Percentiles rank a stretch among this genome's conserved stretches.
Conservation (phyloP, 2,797 vertebrate species). For the Sus cebifrons region DNA sequence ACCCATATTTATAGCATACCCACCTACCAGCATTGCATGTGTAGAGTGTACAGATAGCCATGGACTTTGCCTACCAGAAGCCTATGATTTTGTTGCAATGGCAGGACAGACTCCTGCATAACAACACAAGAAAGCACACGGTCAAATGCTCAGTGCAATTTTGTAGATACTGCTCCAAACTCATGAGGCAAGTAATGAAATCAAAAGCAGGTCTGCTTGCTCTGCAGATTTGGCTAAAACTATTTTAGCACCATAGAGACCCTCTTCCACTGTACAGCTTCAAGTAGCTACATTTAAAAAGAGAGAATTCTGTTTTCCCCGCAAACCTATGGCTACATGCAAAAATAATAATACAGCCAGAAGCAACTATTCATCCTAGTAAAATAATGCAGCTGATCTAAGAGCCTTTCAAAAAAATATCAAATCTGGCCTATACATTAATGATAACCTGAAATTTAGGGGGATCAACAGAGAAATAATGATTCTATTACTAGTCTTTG, state of each 20-base stretch:
- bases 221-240: neutral
- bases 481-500: neutral
- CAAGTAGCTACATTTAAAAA: neutral
- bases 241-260: neutral
- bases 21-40: neutral
- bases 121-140: neutral
- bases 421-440: neutral
- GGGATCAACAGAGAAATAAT: slow-evolving; percentile 6
- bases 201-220: slow-evolving; percentile 1
- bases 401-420: slow-evolving; percentile 26
- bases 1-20: neutral
- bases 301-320: neutral
- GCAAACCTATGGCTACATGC: neutral
- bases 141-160: neutral
- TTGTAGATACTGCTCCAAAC: neutral
- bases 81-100: neutral
- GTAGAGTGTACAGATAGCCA: neutral
- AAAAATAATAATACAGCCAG: slow-evolving; percentile 43
- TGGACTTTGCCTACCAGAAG: slow-evolving; percentile 21
- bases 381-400: slow-evolving; percentile 49
- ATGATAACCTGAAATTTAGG: neutral
- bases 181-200: slow-evolving; percentile 12
- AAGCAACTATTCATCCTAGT: slow-evolving; percentile 28
- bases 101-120: neutral
- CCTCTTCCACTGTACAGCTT: neutral